phyloP scores from a whole-genome alignment of 2,113 vertebrate species.

The Osmerus mordax region DNA sequence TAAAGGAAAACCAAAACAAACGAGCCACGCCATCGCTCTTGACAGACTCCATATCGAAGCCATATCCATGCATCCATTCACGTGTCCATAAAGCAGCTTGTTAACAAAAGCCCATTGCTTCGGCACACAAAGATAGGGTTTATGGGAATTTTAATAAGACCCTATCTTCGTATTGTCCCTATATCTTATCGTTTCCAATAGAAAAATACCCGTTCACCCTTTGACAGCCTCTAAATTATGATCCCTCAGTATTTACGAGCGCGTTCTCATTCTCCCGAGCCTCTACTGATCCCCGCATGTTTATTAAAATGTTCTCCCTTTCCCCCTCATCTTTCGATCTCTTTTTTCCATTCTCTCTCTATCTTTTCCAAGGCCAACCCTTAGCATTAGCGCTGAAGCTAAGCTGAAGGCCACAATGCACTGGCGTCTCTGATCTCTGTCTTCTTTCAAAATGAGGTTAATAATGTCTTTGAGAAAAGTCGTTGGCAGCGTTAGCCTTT shows the following conservation, averaged over 20 bases:
- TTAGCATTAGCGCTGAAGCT: slow-evolving; percentile 29
- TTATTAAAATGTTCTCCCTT: slow-evolving; percentile 1
- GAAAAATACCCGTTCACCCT: slow-evolving; percentile 57
- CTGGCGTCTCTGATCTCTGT: slow-evolving; percentile 40
- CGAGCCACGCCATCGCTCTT: not conserved
- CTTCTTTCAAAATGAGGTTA: slow-evolving; percentile 49
- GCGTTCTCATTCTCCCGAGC: slow-evolving; percentile 17
- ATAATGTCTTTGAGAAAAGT: slow-evolving; percentile 54
- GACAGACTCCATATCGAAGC: slow-evolving; percentile 28
- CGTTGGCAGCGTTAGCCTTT: slow-evolving; percentile 35
- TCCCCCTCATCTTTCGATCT: not conserved
- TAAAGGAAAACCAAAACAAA: slow-evolving; percentile 26
- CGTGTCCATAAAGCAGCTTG: slow-evolving; percentile 44
- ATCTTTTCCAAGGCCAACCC: slow-evolving; percentile 17
- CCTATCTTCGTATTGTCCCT: slow-evolving; percentile 45
- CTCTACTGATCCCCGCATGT: slow-evolving; percentile 19
- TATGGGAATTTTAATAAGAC: slow-evolving; percentile 58
- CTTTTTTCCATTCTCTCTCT: not conserved
- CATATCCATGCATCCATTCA: not conserved
- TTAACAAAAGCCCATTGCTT: slow-evolving; percentile 52
- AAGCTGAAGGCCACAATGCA: slow-evolving; percentile 28
- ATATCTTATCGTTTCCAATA: slow-evolving; percentile 51
- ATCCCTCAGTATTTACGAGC: slow-evolving; percentile 52
- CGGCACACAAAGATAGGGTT: slow-evolving; percentile 57
- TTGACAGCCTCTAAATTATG: slow-evolving; percentile 57